Percentiles rank a stretch among this genome's conserved stretches.
Evolutionary conservation across 1,140 invertebrate species (phyloP).

Genomic region (Tetragnatha versicolor): DNA sequence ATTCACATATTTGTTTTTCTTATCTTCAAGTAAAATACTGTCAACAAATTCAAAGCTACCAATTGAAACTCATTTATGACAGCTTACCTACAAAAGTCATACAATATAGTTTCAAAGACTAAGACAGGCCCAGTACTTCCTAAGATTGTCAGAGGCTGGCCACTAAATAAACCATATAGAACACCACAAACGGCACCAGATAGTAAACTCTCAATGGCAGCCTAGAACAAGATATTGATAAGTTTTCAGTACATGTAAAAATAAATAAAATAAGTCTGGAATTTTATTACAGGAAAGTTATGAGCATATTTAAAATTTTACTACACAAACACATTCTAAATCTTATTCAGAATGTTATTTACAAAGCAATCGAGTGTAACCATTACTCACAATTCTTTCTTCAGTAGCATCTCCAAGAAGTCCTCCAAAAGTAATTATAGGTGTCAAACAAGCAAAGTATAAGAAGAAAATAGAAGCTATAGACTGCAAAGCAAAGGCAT

Average conservation of each 20-base stretch:
- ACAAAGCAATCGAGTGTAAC: too few species aligned
- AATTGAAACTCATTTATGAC: neutral
- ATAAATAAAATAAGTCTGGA: too few species aligned
- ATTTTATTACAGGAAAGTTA: too few species aligned
- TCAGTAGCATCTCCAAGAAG: slow-evolving; percentile 93
- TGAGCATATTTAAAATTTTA: too few species aligned
- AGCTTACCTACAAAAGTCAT: slow-evolving; percentile 87
- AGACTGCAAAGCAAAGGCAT: slow-evolving; percentile 91
- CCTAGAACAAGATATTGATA: slow-evolving; percentile 69
- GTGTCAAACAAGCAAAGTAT: slow-evolving; percentile 97
- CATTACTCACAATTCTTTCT: slow-evolving; percentile 83
- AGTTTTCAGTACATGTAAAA: neutral
- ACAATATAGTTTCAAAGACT: slow-evolving; percentile 97
- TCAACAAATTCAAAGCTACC: neutral
- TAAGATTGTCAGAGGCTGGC: slow-evolving; percentile 96
- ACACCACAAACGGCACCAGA: slow-evolving; percentile 95
- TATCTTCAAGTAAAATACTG: neutral
- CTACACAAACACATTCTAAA: too few species aligned
- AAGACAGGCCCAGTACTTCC: slow-evolving; percentile 98
- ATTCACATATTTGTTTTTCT: too few species aligned
- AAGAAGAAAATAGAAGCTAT: slow-evolving; percentile 95
- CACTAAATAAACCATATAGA: slow-evolving; percentile 95
- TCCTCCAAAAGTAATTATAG: slow-evolving; percentile 97
- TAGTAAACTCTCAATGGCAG: slow-evolving; percentile 96
- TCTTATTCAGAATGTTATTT: too few species aligned